These are phyloP conservation scores for Diuraphis noxia DNA, from an alignment of 1,140 invertebrate species.

Conservation along the genomic window DNA sequence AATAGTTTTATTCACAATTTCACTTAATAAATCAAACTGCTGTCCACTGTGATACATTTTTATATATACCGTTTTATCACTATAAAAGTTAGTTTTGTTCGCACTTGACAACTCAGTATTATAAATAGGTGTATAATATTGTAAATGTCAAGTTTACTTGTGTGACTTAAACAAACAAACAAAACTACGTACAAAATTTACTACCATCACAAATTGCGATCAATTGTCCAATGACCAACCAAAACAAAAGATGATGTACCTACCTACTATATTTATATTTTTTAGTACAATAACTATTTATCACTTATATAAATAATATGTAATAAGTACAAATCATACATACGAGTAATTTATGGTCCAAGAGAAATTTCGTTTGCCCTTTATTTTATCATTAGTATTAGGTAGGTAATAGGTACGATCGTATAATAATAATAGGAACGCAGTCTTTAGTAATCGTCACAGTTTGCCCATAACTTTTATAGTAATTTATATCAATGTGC, in stretches of 20 bases:
- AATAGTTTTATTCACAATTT: neutral
- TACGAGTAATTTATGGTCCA: neutral
- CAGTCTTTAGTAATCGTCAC: neutral
- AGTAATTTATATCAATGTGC: neutral
- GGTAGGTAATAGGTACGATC: neutral
- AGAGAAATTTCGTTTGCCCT: neutral
- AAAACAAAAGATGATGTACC: neutral
- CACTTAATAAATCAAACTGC: neutral
- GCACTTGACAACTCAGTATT: neutral
- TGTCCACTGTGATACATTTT: neutral
- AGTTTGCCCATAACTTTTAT: slow-evolving; percentile 13
- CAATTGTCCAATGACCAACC: neutral
- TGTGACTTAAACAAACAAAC: neutral
- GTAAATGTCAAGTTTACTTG: neutral
- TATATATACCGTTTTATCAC: neutral
- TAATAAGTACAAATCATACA: neutral
- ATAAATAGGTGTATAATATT: neutral
- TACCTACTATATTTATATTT: neutral
- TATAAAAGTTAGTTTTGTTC: neutral
- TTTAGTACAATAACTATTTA: neutral
- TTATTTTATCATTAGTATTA: slow-evolving; percentile 14
- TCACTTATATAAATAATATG: neutral
- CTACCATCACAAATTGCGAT: neutral
- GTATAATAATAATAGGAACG: neutral
- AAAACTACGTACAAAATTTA: neutral